Base-by-base conservation (phyloP, 2,797 vertebrate genomes). In the Neoniphon sammara region DNA sequence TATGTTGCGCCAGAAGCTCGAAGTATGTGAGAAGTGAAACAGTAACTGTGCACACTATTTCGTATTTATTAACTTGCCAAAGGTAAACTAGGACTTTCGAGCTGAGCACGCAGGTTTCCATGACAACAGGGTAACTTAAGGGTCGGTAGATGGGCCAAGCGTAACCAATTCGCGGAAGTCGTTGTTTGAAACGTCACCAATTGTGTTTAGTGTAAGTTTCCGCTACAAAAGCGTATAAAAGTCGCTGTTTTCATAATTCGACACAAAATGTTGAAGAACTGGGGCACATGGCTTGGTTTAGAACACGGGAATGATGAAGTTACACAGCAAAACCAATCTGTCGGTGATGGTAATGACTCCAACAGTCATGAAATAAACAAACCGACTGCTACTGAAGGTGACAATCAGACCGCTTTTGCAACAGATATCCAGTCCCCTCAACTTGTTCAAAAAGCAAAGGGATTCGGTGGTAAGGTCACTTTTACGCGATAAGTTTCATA, bases 221-320 rank as follows among this genome's bases (percentile, higher is more conserved):
- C 25, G 25, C 25, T 27, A 27, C 4, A 27, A 27, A 27, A 27
- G 25, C 25, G 25, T 27, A 27, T 27, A 2, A 27, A 27, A 27
- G 25, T 27, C 2, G 25, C 25, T 2, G 2, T 27, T 27, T 27
- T 27, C 25, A 2, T 27, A 27, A 27, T 27, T 27, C 2, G 25
- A 27, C 25, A 27, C 25, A 27, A 27, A 2, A 91, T 91, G 90
- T 89, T 93, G 10, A 88, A 79, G 46, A 84, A 66, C 23, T 90
- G 72, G 85, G 85, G 85, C 7, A 36, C 52, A 4, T 92, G 89
- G 91, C 71, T 93, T 4, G 89, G 90, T 5, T 53, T 61, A 57
- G 84, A 88, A 18, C 75, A 62, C 8, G 71, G 79, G 55, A 80
- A 84, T 47, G 79, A 18, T 3, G 47, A 72, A 66, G 55, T 50